Conservation (phyloP, 2,888 invertebrate genomes). For the Amitus sp. region DNA sequence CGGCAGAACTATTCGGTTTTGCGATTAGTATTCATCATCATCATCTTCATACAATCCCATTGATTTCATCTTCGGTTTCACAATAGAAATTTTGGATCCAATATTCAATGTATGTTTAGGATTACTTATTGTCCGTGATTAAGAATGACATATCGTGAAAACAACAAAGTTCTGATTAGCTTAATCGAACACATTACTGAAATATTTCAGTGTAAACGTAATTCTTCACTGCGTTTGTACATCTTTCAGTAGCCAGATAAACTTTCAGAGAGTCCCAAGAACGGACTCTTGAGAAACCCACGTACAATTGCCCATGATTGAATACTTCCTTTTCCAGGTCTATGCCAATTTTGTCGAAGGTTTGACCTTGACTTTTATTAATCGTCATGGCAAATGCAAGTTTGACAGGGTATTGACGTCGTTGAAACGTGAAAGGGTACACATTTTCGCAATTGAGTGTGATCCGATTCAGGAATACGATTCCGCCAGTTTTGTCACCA, state of each 20-base stretch:
- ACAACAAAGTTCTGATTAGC: no score
- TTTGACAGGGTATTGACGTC: slow-evolving; percentile 33
- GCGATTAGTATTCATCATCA: no score
- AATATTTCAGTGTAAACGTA: slow-evolving; percentile 17
- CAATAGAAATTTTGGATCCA: no score
- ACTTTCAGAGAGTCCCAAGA: slow-evolving; percentile 26
- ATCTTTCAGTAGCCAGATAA: slow-evolving; percentile 6
- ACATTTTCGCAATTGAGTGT: slow-evolving; percentile 12
- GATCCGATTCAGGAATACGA: slow-evolving; percentile 24
- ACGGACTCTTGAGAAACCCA: slow-evolving; percentile 21
- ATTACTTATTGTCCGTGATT: no score
- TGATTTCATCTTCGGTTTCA: no score
- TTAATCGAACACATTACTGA: no score
- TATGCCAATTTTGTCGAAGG: slow-evolving; percentile 26
- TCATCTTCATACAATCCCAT: no score
- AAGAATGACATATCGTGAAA: no score
- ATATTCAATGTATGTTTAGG: no score
- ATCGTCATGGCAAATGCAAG: slow-evolving; percentile 37
- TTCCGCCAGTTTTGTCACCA: slow-evolving; percentile 14
- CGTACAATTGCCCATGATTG: slow-evolving; percentile 37
- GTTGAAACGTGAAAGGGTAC: slow-evolving; percentile 18
- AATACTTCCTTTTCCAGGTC: slow-evolving; percentile 32
- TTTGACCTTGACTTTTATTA: slow-evolving; percentile 37
- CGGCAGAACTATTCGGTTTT: no score
- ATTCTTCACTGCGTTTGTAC: no score